Evolutionary conservation across 2,113 vertebrate species (phyloP).

Genomic region (Leucosticte australis): DNA sequence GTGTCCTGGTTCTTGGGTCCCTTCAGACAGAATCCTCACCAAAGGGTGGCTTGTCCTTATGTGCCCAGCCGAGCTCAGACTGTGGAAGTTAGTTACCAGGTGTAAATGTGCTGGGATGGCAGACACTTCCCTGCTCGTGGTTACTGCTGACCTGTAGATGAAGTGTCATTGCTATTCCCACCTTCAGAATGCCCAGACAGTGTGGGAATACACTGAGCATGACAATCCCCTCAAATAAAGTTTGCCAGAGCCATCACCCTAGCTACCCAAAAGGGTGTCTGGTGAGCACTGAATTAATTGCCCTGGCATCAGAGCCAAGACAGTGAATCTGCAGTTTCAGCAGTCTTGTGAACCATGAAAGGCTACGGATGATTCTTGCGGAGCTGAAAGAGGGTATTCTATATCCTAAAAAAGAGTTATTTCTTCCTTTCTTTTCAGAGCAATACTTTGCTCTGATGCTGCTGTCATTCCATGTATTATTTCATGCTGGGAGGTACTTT

Average conservation of each 20-base stretch:
- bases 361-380: neutral
- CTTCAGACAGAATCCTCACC: neutral
- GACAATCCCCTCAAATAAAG: neutral
- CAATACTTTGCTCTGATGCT: neutral
- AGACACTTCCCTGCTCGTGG: neutral
- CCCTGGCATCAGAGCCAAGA: neutral
- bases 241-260: neutral
- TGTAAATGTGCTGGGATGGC: neutral
- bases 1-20: slow-evolving; percentile 24
- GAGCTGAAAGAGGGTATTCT: neutral
- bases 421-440: neutral
- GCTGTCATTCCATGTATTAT: neutral
- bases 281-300: neutral
- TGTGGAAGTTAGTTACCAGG: neutral
- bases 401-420: neutral
- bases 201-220: neutral
- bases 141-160: neutral
- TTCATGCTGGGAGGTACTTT: neutral
- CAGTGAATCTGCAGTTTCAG: neutral
- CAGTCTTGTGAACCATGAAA: neutral
- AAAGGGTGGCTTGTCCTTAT: neutral
- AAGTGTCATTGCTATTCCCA: neutral
- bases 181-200: neutral
- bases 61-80: neutral
- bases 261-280: neutral